Evolutionary conservation across 2,797 vertebrate genomes (phyloP).

Genomic region (Hybognathus amarus): DNA sequence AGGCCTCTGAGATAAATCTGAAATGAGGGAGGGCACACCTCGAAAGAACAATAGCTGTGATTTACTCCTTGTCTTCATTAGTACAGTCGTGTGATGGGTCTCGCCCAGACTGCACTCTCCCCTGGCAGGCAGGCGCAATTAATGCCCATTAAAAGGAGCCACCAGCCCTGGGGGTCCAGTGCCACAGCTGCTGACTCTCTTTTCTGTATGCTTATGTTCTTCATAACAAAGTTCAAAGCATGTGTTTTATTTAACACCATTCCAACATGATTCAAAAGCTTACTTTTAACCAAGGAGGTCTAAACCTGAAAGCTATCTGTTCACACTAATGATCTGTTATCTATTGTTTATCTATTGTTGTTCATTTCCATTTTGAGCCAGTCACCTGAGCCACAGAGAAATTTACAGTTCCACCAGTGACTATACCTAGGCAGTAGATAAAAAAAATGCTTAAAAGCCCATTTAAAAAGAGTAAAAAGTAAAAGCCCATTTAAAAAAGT

Average conservation of each 20-base stretch:
- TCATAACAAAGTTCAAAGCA: not conserved
- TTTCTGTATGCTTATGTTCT: constrained; percentile 16
- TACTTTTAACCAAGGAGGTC: constrained; percentile 8
- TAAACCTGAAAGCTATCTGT: not conserved
- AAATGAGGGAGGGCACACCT: constrained; percentile 34
- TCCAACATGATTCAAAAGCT: not conserved
- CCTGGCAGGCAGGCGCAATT: constrained; percentile 48
- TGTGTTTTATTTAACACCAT: constrained; percentile 1
- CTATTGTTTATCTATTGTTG: not conserved
- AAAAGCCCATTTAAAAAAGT: not conserved
- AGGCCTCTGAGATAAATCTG: constrained; percentile 33
- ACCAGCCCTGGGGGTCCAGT: constrained; percentile 6
- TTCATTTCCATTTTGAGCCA: not conserved
- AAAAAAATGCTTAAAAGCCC: not conserved
- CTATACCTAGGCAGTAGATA: not conserved
- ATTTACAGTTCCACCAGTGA: not conserved
- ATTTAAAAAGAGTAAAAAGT: not conserved
- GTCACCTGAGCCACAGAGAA: constrained; percentile 23
- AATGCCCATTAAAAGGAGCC: constrained; percentile 46
- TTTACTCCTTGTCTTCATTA: constrained; percentile 56
- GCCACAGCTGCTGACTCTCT: constrained; percentile 25
- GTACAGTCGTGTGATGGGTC: constrained; percentile 30
- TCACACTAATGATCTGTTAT: not conserved
- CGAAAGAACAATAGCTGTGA: constrained; percentile 54
- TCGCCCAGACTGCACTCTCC: constrained; percentile 30